Percentiles rank a stretch among this genome's conserved stretches.
These are phyloP conservation scores for Paracyclopina nana DNA, from an alignment of 1,140 invertebrate species.

Conservation along the genomic window DNA sequence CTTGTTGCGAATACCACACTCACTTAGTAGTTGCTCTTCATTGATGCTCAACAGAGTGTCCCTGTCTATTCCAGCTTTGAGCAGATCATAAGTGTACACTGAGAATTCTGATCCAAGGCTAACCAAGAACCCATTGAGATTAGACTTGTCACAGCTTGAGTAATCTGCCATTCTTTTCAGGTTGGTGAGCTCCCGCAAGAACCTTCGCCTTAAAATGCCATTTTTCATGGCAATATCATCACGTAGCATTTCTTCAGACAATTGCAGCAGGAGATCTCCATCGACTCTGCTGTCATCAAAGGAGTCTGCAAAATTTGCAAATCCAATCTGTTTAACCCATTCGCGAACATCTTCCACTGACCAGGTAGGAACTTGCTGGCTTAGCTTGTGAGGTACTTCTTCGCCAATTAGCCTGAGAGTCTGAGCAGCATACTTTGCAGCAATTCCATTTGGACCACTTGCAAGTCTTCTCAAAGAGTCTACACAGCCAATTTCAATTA, in stretches of 20 bases:
- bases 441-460: constrained; percentile 89
- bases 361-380: constrained; percentile 95
- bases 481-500: constrained; percentile 82
- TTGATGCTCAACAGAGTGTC: constrained; percentile 26
- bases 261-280: constrained; percentile 82
- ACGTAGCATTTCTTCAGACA: constrained; percentile 74
- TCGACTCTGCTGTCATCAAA: constrained; percentile 85
- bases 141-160: constrained; percentile 72
- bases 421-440: constrained; percentile 90
- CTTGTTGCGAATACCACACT: constrained; percentile 79
- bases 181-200: constrained; percentile 78
- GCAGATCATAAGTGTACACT: constrained; percentile 90
- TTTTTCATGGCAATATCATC: constrained; percentile 83
- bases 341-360: constrained; percentile 84
- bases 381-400: constrained; percentile 87
- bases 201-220: constrained; percentile 78
- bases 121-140: constrained; percentile 73
- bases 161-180: constrained; percentile 95
- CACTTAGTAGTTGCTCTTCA: constrained; percentile 69
- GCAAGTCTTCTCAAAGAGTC: constrained; percentile 88
- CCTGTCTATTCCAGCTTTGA: constrained; percentile 81
- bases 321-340: constrained; percentile 95
- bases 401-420: constrained; percentile 86
- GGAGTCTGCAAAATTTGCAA: constrained; percentile 53
- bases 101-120: constrained; percentile 70